Conservation (phyloP, 2,113 vertebrate species). For the Upupa epops region DNA sequence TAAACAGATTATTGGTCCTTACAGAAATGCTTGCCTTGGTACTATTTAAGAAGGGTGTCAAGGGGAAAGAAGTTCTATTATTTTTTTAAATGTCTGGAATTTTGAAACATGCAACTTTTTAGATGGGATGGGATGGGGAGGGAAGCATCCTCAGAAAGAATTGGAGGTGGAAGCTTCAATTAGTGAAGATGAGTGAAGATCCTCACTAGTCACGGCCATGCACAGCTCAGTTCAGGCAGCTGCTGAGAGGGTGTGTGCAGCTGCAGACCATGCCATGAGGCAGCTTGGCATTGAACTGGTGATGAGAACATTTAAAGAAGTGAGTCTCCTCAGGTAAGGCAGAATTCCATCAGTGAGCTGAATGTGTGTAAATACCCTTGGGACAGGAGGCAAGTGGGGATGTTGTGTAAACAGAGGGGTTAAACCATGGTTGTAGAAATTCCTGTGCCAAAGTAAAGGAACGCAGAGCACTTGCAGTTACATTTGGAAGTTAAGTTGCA, state of each 20-base stretch:
- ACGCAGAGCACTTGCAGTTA: neutral
- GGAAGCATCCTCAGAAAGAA: neutral
- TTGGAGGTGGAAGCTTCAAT: neutral
- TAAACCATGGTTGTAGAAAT: neutral
- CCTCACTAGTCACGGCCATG: neutral
- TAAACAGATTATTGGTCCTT: slow-evolving; percentile 60
- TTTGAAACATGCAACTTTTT: neutral
- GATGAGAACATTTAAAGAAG: neutral
- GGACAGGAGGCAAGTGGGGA: neutral
- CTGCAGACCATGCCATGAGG: neutral
- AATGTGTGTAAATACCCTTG: neutral
- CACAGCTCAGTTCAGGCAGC: neutral
- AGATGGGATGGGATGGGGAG: rapidly evolving
- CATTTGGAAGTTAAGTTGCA: neutral
- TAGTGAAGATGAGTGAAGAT: neutral
- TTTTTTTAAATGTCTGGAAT: neutral
- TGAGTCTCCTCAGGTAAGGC: neutral
- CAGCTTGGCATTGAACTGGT: neutral
- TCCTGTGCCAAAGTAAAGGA: neutral
- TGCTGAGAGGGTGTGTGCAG: neutral
- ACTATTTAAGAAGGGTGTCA: neutral
- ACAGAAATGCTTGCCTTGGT: slow-evolving; percentile 25
- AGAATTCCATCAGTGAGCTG: neutral
- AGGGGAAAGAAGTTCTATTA: neutral
- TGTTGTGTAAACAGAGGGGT: neutral